A percentile compares a stretch with the other conserved stretches of the same genome.
phyloP scores from a whole-genome alignment of 92 coral and sea anemone genomes.

The Virgularia gustaviana region DNA sequence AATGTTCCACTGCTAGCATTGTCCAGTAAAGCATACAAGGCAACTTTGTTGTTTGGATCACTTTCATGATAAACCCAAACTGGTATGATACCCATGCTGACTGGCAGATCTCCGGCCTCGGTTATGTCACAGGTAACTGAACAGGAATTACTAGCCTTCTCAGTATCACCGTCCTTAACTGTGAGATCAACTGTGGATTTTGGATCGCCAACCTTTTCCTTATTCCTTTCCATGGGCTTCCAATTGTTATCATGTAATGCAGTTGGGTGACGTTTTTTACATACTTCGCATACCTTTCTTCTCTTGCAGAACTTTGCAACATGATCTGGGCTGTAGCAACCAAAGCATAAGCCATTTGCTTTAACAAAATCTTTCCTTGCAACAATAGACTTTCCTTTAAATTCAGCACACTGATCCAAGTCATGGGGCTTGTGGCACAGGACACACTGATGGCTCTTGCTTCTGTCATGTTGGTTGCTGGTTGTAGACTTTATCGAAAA shows the following conservation, averaged over 20 bases:
- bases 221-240: conserved; percentile 19
- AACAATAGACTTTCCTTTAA: conserved; percentile 43
- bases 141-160: conserved; percentile 25
- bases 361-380: conserved; percentile 56
- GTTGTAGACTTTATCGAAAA: conserved; percentile 29
- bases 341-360: conserved; percentile 51
- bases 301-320: conserved; percentile 53
- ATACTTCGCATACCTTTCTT: conserved; percentile 47
- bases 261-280: conserved; percentile 64
- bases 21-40: conserved; percentile 63
- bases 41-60: conserved; percentile 44
- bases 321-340: conserved; percentile 49
- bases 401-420: conserved; percentile 61
- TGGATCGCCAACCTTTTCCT: conserved; percentile 16
- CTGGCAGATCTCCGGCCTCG: conserved; percentile 56
- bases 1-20: conserved; percentile 65
- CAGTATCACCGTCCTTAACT: conserved; percentile 2
- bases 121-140: conserved; percentile 49
- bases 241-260: conserved; percentile 58
- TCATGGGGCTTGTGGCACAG: conserved; percentile 51
- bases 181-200: background rate
- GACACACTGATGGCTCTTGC: conserved; percentile 32
- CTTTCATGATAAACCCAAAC: conserved; percentile 49
- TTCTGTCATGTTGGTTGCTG: background rate
- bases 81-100: conserved; percentile 61